Evolutionary conservation across 2,797 vertebrate genomes (phyloP), one percentile per base, ranked within the genome.

Genomic region (Diplodus sargus): DNA sequence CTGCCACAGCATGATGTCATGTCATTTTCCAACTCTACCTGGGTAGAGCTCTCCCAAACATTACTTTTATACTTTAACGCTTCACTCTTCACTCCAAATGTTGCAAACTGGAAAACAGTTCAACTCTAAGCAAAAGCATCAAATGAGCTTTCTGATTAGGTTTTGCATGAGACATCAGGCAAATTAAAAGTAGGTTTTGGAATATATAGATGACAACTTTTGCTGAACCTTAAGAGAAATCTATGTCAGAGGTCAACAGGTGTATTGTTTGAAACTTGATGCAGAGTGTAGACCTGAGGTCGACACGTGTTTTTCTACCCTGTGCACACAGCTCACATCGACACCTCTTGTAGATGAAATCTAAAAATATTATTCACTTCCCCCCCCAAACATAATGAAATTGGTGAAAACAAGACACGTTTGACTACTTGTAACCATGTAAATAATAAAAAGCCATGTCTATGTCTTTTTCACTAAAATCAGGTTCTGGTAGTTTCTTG

Each of bases 1-100:
- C 4, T 4, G 53, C 25, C 66, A 11, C 71, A 53, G 53, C 39
- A 39, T 74, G 84, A 84, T 10, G 10, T 61, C 70, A 69, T 7
- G 42, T 23, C 8, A 56, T 30, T 70, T 68, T 68, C 51, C 49
- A 63, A 25, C 64, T 18, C 14, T 39, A 8, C 51, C 18, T 7
- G 11, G 7, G 63, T 4, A 34, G 23, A 34, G 2, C 16, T 57
- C n/a, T 15, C 22, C 4, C 30, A 18, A 59, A 69, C 11, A 13
- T 3, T 6, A 3, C 2, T 22, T 2, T 22, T 0, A 28, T 17
- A 30, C 16, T 0, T 52, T 14, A 42, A 34, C 0, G 4, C 25
- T 48, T 48, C 18, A 47, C 15, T 18, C 8, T 28, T 39, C 30
- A 34, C 15, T 54, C 23, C 2, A 57, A 64, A 63, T 45, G 23